Conservation (phyloP, 2,797 vertebrate genomes). For the Chrosomus eos region DNA sequence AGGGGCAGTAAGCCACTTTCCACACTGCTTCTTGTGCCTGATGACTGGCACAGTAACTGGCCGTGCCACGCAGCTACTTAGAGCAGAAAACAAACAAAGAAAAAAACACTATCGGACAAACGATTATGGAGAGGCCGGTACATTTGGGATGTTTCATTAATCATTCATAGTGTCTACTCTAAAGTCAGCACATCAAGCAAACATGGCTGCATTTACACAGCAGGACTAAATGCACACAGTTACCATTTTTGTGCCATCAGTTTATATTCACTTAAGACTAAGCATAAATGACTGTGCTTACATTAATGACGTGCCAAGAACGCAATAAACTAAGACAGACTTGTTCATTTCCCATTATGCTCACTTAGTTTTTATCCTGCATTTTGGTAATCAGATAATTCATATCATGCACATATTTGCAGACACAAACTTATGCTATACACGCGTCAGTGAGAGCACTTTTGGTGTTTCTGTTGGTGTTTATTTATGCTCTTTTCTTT, state of each 20-base stretch:
- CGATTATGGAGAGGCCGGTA: neutral
- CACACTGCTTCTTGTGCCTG: constrained; percentile 7
- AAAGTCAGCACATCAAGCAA: constrained; percentile 33
- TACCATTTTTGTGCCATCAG: neutral
- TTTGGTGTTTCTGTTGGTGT: neutral
- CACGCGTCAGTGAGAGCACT: neutral
- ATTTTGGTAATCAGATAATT: neutral
- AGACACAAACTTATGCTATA: neutral
- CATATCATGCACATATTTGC: neutral
- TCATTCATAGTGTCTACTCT: constrained; percentile 38
- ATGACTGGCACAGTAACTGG: neutral
- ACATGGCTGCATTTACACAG: constrained; percentile 39
- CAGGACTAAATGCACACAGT: neutral
- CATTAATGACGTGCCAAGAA: neutral
- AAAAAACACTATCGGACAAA: neutral
- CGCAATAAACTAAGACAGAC: neutral
- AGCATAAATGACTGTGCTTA: neutral
- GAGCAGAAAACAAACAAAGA: neutral
- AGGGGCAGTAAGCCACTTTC: constrained; percentile 44
- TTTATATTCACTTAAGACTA: neutral
- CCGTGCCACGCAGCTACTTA: neutral
- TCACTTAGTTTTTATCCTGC: neutral
- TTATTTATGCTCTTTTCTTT: neutral
- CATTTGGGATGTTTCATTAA: constrained; percentile 10
- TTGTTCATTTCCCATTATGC: neutral